These are phyloP conservation scores for Melanaphis sacchari DNA, from an alignment of 1,140 invertebrate genomes.

Conservation along the genomic window DNA sequence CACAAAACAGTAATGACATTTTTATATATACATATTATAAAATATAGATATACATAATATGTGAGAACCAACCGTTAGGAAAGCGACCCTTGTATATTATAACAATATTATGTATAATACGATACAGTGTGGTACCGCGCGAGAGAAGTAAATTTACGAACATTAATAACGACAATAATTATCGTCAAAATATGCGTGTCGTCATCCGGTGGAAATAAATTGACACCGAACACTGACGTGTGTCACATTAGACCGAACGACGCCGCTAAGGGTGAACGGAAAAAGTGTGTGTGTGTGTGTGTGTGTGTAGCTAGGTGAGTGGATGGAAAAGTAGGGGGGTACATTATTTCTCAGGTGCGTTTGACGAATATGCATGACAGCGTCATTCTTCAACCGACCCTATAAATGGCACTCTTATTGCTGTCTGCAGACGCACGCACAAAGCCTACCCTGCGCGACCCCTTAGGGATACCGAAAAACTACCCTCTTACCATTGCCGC, in stretches of 20 bases:
- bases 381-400: constrained; percentile 56
- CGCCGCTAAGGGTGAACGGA: not conserved
- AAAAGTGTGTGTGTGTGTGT: not conserved
- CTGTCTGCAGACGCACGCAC: not conserved
- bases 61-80: constrained; percentile 55
- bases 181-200: constrained; percentile 56
- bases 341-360: constrained; percentile 56
- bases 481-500: not conserved
- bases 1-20: not conserved
- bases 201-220: constrained; percentile 54
- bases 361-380: constrained; percentile 57
- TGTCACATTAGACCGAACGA: constrained; percentile 51
- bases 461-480: not conserved
- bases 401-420: constrained; percentile 52
- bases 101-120: constrained; percentile 3
- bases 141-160: constrained; percentile 51
- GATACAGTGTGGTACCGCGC: not conserved
- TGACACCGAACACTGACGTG: constrained; percentile 55
- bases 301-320: not conserved
- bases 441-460: constrained; percentile 16
- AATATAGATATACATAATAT: not conserved
- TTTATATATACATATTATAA: not conserved
- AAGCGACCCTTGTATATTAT: constrained; percentile 33
- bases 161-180: constrained; percentile 57
- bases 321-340: not conserved